These are phyloP conservation scores for Pycnonotus jocosus DNA, from an alignment of 2,113 vertebrate species.

Conservation along the genomic window DNA sequence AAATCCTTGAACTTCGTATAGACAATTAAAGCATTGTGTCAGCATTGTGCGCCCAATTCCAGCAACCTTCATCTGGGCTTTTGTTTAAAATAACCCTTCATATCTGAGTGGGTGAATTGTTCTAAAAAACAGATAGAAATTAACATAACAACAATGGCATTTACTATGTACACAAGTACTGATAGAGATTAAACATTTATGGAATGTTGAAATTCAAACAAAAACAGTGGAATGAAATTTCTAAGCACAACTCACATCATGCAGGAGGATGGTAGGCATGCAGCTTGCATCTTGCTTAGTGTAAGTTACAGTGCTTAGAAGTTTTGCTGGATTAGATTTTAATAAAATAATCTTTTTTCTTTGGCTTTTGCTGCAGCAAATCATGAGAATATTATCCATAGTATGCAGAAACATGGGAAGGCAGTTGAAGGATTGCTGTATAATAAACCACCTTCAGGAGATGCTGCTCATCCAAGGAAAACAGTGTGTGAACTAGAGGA, in stretches of 20 bases:
- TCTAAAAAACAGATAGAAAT: neutral
- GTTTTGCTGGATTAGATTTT: neutral
- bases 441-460: neutral
- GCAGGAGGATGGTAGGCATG: neutral
- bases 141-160: neutral
- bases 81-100: neutral
- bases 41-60: neutral
- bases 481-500: neutral
- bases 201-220: neutral
- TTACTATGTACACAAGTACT: neutral
- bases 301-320: neutral
- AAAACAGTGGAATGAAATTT: neutral
- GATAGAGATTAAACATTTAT: neutral
- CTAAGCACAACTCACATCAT: neutral
- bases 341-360: neutral
- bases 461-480: neutral
- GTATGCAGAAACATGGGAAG: neutral
- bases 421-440: neutral
- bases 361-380: neutral
- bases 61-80: neutral
- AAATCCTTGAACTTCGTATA: neutral
- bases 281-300: neutral
- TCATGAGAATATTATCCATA: neutral
- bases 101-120: neutral
- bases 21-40: neutral